A percentile compares a stretch with the other conserved stretches of the same genome.
These are phyloP conservation scores for Apodemia mormo DNA, from an alignment of 2,888 invertebrate species.

Conservation along the genomic window DNA sequence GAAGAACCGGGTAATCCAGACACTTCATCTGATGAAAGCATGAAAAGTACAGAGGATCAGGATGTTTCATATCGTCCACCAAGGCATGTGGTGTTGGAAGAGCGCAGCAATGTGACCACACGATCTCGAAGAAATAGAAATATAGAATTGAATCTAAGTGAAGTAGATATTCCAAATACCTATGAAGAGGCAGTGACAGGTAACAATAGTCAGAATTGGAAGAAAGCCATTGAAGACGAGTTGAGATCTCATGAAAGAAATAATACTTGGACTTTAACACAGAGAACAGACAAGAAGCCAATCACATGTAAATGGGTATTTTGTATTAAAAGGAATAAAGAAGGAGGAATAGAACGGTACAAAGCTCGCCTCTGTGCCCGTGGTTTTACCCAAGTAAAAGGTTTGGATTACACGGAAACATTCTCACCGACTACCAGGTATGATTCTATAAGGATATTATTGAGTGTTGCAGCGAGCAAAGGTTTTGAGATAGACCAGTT, in stretches of 20 bases:
- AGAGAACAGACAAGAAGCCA: not conserved
- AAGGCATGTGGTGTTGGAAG: conserved; percentile 4
- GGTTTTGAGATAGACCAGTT: conserved; percentile 23
- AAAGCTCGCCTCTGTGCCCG: too few relatives aligned
- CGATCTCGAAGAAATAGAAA: conserved; percentile 36
- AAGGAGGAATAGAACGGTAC: conserved; percentile 25
- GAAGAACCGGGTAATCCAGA: not conserved
- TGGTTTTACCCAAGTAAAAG: too few relatives aligned
- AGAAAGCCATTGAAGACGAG: conserved; percentile 12
- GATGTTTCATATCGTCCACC: not conserved
- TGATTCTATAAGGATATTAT: conserved; percentile 30
- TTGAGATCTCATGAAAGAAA: conserved; percentile 12
- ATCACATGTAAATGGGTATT: conserved; percentile 31
- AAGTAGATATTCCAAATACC: conserved; percentile 34
- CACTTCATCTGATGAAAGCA: conserved; percentile 3
- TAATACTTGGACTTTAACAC: conserved; percentile 4
- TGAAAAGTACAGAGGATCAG: conserved; percentile 2
- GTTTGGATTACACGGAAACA: too few relatives aligned
- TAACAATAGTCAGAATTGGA: conserved; percentile 38
- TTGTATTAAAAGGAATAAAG: conserved; percentile 34
- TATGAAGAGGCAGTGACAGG: conserved; percentile 35
- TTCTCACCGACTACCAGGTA: too few relatives aligned
- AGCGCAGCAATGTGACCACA: conserved; percentile 17
- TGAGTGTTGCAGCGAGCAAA: conserved; percentile 31
- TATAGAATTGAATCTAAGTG: conserved; percentile 41